Evolutionary conservation across 1,140 invertebrate genomes (phyloP).

Genomic region (Drosophila miranda): DNA sequence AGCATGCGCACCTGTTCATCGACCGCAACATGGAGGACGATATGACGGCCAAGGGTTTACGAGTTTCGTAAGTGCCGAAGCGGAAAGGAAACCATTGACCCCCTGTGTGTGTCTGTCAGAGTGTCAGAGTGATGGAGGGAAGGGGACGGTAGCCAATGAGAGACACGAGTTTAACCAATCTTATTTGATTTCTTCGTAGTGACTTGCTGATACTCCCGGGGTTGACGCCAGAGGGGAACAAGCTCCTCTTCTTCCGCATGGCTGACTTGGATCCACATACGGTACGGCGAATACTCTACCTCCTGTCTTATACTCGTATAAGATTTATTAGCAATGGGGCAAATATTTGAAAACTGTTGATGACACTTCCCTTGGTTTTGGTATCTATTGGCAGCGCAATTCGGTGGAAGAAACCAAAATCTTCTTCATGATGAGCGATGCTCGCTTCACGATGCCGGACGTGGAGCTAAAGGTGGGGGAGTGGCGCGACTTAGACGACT

Average conservation of each 20-base stretch:
- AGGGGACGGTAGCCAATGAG: background rate
- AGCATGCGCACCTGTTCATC: constrained; percentile 86
- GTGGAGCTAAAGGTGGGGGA: constrained; percentile 3
- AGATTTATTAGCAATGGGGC: no score
- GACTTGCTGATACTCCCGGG: constrained; percentile 85
- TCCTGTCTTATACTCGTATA: background rate
- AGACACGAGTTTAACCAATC: background rate
- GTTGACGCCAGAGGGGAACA: constrained; percentile 84
- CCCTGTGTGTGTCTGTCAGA: no score
- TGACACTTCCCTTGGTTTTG: background rate
- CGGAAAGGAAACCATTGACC: no score
- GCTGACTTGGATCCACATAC: constrained; percentile 60
- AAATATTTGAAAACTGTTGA: no score
- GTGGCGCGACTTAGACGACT: constrained; percentile 8
- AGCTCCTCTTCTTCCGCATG: constrained; percentile 67
- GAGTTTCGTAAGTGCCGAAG: constrained; percentile 83
- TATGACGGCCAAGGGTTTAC: constrained; percentile 84
- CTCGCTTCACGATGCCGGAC: constrained; percentile 83
- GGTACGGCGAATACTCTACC: constrained; percentile 27
- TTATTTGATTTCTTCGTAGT: constrained; percentile 67
- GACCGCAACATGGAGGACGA: constrained; percentile 85
- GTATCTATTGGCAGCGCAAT: constrained; percentile 83
- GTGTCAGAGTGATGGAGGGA: no score
- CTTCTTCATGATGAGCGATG: constrained; percentile 87
- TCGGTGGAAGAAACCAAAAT: constrained; percentile 86